Base-by-base conservation (phyloP, 2,888 invertebrate genomes). In the Villa cingulata region DNA sequence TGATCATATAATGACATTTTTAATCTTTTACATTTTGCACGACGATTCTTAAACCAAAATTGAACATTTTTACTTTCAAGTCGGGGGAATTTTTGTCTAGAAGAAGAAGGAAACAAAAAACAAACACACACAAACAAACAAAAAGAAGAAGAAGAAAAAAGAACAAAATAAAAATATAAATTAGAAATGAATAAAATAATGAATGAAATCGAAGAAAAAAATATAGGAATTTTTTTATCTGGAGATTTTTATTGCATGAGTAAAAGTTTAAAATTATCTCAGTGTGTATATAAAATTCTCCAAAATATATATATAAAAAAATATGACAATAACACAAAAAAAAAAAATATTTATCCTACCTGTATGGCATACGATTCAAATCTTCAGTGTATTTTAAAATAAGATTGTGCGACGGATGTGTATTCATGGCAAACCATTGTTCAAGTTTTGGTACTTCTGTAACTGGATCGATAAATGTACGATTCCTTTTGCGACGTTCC, bases 11-110 rank as follows among this genome's bases (percentile, higher is more conserved):
- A 70, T 0, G 88, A 86, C 86, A 89, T 88, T 70, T 91, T 89
- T 62, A 96, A 75, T 51, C 97, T 78, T 73, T 98, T 98, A 70
- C 94, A 94, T 72, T 98, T 98, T 57, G 98, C 98, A 49, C 98
- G 78, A 39, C 97, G 83, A 66, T 98, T 98, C 70, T 96, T 96
- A 72, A 96, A 98, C 98, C 98, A 98, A 68, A 98, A 94, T 71
- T 98, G 97, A 56, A 98, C 96, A 66, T 98, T 98, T 73, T 97
- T 97, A 39, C 96, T 92, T 68, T 97, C 97, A 53, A 98, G 75
- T n/a, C 91, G 83, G 2, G 97, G 98, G 69, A 97, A 98, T 70
- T 97, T 96, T 71, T 95, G 95, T 62, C 97, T 74, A 55, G 58
- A 46, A 37, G 51, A 18, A 36, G 39, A n/a, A 12, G 12, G 12